These are phyloP conservation scores for Dioctria linearis DNA, from an alignment of 2,888 invertebrate species.

Conservation along the genomic window DNA sequence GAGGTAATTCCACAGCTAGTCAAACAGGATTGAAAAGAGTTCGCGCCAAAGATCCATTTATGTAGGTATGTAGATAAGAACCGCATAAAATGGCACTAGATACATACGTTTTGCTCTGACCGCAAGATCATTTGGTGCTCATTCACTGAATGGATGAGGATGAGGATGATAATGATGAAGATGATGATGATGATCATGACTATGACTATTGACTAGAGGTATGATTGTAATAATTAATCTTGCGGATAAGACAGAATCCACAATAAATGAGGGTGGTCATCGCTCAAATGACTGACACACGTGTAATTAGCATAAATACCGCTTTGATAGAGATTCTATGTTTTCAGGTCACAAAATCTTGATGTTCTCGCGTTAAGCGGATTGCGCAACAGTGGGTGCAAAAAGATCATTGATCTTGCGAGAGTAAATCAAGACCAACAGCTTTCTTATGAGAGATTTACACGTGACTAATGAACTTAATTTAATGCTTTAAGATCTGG, in stretches of 20 bases:
- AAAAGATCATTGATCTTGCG: slow-evolving; percentile 14
- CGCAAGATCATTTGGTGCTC: background rate
- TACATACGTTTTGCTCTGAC: background rate
- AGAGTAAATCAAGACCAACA: background rate
- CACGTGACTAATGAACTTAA: no score
- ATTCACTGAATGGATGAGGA: background rate
- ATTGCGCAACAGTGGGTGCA: background rate
- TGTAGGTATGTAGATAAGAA: background rate
- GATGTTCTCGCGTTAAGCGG: background rate
- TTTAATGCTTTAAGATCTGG: no score
- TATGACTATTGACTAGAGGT: no score
- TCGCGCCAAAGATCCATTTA: background rate
- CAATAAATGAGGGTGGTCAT: slow-evolving; percentile 16
- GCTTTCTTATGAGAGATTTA: no score
- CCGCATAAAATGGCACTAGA: background rate
- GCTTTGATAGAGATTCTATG: background rate
- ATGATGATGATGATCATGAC: no score
- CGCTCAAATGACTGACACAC: background rate
- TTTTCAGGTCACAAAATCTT: slow-evolving; percentile 10
- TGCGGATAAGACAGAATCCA: background rate
- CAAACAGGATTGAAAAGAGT: slow-evolving; percentile 31
- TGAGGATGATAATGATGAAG: no score
- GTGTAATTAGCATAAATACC: slow-evolving; percentile 29
- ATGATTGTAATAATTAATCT: background rate
- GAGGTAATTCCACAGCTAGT: slow-evolving; percentile 23